Base-by-base conservation (phyloP, 2,888 invertebrate genomes). In the Trilocha varians region DNA sequence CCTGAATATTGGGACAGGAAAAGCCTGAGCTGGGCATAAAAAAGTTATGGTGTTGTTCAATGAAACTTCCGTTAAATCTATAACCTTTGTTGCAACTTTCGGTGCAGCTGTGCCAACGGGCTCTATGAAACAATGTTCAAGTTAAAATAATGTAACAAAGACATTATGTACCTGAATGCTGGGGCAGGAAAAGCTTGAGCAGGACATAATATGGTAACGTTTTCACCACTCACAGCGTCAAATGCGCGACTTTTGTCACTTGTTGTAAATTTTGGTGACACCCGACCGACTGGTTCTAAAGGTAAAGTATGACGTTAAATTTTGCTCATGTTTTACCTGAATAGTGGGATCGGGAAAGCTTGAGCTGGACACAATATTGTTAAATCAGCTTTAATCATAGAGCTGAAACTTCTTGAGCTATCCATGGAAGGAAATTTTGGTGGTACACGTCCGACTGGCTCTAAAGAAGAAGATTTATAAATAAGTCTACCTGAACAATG, bases 151-250 rank as follows among this genome's bases (percentile, higher is more conserved):
- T 25, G 6, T 25, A 25, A 9, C 25, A 25, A 25, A 43, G 46
- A 48, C 47, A 44, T 41, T 45, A 44, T 44, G 41, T 87, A 89
- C 89, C 89, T 89, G 88, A 85, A 89, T 61, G 85, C 70, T 57
- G 90, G 89, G 67, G 90, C 89, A 59, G 93, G 93, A 74, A 88
- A 92, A 60, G 91, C 93, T 86, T 93, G 93, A 45, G 93, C 91
- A 55, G 91, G 91, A 69, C 93, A 93, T 65, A 91, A 80, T 56
- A 92, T 67, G 41, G 87, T 85, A 52, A 85, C 70, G 61, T 85
- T 87, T 54, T 78, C 84, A 41, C 78, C 76, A 52, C 78, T 75
- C 43, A 62, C 65, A 53, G 83, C 76, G 47, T 91, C 91, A 64
- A 93, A 89, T 58, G 89, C 88, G 47, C 88, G 88, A 63, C 88